These are phyloP conservation scores for Aeoliscus strigatus DNA, from an alignment of 2,797 vertebrate species.

Conservation along the genomic window DNA sequence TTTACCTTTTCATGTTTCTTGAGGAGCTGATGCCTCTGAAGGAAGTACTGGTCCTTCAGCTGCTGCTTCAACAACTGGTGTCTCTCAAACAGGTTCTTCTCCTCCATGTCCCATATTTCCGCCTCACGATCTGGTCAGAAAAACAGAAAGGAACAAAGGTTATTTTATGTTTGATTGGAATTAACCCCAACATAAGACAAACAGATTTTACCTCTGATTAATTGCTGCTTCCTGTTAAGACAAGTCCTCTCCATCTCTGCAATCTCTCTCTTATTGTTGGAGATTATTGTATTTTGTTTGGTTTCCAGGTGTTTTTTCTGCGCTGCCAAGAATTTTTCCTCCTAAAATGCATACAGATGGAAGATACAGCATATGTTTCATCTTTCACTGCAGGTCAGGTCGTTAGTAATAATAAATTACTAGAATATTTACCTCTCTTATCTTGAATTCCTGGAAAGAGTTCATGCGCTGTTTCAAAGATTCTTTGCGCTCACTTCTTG, in stretches of 20 bases:
- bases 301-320: conserved; percentile 82
- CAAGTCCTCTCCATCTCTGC: conserved; percentile 85
- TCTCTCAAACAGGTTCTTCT: conserved; percentile 86
- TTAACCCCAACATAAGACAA: too few relatives aligned
- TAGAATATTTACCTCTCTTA: conserved; percentile 68
- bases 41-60: conserved; percentile 94
- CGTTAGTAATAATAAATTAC: too few relatives aligned
- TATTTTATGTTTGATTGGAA: not conserved
- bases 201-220: conserved; percentile 81
- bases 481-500: conserved; percentile 85
- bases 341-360: conserved; percentile 67
- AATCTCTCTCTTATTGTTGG: conserved; percentile 86
- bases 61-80: conserved; percentile 95
- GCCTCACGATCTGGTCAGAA: conserved; percentile 82
- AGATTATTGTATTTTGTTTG: conserved; percentile 80
- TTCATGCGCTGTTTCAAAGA: conserved; percentile 80
- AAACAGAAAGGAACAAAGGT: not conserved
- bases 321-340: conserved; percentile 76
- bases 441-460: conserved; percentile 76
- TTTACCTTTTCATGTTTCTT: conserved; percentile 93
- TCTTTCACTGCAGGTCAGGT: not conserved
- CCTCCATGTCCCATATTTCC: conserved; percentile 88
- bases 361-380: not conserved
- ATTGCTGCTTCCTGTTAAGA: conserved; percentile 85
- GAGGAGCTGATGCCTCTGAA: conserved; percentile 92